Percentiles rank a stretch among this genome's conserved stretches.
phyloP scores from a whole-genome alignment of 1,140 invertebrate genomes.

The Elysia chlorotica region DNA sequence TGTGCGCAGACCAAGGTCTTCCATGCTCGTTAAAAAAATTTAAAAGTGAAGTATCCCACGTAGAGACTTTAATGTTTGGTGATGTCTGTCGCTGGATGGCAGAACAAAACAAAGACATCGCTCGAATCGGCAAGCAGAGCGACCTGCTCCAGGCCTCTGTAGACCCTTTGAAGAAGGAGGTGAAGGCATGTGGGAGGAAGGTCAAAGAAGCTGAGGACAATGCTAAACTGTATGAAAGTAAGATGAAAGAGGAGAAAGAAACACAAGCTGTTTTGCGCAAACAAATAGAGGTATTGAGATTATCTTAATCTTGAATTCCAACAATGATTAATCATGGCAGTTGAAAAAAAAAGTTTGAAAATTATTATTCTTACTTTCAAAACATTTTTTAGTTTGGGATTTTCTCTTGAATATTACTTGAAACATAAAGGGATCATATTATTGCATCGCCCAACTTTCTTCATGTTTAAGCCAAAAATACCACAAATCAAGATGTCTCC shows the following conservation, averaged over 20 bases:
- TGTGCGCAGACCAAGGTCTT: constrained; percentile 52
- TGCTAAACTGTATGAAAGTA: constrained; percentile 43
- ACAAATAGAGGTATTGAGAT: constrained; percentile 54
- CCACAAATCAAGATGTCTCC: too few relatives aligned
- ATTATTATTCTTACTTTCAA: too few relatives aligned
- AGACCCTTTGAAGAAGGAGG: constrained; percentile 45
- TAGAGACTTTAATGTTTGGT: constrained; percentile 52
- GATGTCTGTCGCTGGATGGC: constrained; percentile 53
- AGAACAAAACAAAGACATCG: constrained; percentile 58
- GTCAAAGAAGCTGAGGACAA: constrained; percentile 43
- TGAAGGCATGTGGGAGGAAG: constrained; percentile 38
- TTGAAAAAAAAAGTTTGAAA: too few relatives aligned
- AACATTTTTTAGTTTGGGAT: too few relatives aligned
- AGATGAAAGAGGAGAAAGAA: constrained; percentile 49
- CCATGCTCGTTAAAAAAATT: constrained; percentile 53
- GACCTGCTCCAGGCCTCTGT: constrained; percentile 42
- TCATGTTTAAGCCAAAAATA: too few relatives aligned
- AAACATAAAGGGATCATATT: too few relatives aligned
- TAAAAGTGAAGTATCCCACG: constrained; percentile 38
- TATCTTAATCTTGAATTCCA: too few relatives aligned
- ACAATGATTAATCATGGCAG: too few relatives aligned
- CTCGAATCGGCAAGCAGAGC: constrained; percentile 47
- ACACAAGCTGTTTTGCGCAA: constrained; percentile 36
- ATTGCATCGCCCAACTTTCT: too few relatives aligned
- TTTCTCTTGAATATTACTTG: too few relatives aligned